These are phyloP conservation scores for Chiridota heheva DNA, from an alignment of 35 echinoderm and acorn worm genomes.

Conservation along the genomic window DNA sequence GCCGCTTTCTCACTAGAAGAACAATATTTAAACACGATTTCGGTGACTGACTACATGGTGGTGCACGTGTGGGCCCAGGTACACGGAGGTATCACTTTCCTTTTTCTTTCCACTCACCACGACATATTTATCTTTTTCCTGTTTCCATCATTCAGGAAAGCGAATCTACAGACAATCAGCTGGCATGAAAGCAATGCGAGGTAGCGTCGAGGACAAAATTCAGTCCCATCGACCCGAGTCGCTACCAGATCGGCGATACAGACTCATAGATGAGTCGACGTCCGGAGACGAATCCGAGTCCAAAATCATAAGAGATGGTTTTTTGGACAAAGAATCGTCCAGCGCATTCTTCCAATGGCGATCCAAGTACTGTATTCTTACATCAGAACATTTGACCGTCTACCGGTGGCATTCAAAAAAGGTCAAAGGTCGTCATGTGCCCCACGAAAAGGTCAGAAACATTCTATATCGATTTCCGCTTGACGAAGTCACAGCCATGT, in stretches of 20 bases:
- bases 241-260: too few relatives aligned
- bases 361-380: slow-evolving; percentile 74
- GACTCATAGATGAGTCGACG: too few relatives aligned
- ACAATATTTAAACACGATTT: too few relatives aligned
- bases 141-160: too few relatives aligned
- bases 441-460: slow-evolving; percentile 41
- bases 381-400: slow-evolving; percentile 63
- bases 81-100: too few relatives aligned
- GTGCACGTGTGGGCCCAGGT: too few relatives aligned
- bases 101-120: too few relatives aligned
- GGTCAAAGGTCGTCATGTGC: not conserved
- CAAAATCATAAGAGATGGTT: slow-evolving; percentile 66
- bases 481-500: slow-evolving; percentile 81
- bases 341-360: slow-evolving; percentile 72
- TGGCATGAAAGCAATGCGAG: too few relatives aligned
- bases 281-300: slow-evolving; percentile 4
- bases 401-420: slow-evolving; percentile 62
- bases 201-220: slow-evolving; percentile 41
- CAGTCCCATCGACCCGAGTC: slow-evolving; percentile 17
- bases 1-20: too few relatives aligned
- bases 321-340: slow-evolving; percentile 77
- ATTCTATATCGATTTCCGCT: slow-evolving; percentile 64
- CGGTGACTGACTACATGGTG: too few relatives aligned
- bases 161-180: too few relatives aligned
- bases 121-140: too few relatives aligned